phyloP scores from a whole-genome alignment of 2,113 vertebrate genomes.

The Varanus komodoensis region DNA sequence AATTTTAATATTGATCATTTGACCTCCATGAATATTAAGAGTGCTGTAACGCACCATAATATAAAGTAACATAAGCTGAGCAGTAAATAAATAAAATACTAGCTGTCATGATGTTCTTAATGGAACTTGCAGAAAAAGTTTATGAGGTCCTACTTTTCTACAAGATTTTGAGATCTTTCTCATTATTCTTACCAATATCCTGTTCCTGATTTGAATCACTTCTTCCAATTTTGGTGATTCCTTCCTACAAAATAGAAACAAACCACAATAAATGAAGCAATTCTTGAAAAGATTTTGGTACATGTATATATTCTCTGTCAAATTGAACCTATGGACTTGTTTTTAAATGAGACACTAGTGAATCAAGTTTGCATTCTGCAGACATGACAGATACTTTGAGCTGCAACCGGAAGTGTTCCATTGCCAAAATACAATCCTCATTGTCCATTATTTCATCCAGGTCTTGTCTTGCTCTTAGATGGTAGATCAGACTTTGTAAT shows the following conservation, averaged over 20 bases:
- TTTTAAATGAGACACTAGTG: not conserved
- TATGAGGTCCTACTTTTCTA: not conserved
- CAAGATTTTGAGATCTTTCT: not conserved
- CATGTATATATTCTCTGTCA: not conserved
- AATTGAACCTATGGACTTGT: not conserved
- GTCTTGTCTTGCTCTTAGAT: not conserved
- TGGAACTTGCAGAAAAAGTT: no score
- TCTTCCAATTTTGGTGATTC: constrained; percentile 91
- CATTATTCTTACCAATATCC: constrained; percentile 88
- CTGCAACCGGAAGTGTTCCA: not conserved
- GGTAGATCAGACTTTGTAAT: not conserved
- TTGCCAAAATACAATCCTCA: not conserved
- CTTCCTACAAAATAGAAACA: constrained; percentile 83
- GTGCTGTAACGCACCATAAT: no score
- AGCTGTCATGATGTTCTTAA: no score
- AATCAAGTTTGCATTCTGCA: not conserved
- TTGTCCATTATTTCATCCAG: not conserved
- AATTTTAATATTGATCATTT: no score
- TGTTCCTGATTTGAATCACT: constrained; percentile 85
- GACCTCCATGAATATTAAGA: no score
- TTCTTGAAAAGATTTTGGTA: not conserved
- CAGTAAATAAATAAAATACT: no score
- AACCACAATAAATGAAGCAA: not conserved
- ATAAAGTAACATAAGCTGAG: no score
- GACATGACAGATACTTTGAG: not conserved